Percentiles rank a stretch among this genome's conserved stretches.
These are phyloP conservation scores for Dasypogon diadema DNA, from an alignment of 2,888 invertebrate genomes.

Conservation along the genomic window DNA sequence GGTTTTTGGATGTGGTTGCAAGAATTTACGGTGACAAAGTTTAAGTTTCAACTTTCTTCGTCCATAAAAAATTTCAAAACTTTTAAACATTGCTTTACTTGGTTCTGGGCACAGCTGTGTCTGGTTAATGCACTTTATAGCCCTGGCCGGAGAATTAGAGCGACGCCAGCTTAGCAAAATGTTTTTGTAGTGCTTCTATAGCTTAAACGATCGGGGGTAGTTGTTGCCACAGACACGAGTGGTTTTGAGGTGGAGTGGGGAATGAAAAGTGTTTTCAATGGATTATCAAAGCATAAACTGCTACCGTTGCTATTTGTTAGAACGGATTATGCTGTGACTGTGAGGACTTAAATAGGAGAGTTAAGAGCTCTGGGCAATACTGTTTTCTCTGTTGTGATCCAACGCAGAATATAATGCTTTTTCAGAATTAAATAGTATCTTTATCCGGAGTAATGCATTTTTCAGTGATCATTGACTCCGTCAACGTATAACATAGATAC, in stretches of 20 bases:
- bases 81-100: not conserved
- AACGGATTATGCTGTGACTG: not conserved
- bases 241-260: not conserved
- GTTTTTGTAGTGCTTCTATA: slow-evolving; percentile 1
- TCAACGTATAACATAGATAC: no score
- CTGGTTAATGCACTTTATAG: not conserved
- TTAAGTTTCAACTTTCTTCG: not conserved
- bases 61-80: not conserved
- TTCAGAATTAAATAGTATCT: no score
- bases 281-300: not conserved
- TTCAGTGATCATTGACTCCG: no score
- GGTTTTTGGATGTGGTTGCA: not conserved
- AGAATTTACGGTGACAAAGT: not conserved
- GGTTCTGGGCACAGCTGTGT: not conserved
- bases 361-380: no score
- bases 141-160: not conserved
- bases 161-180: not conserved
- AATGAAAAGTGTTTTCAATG: not conserved
- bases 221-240: no score
- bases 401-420: no score
- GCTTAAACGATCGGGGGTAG: not conserved
- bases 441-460: no score
- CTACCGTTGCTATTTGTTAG: not conserved
- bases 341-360: not conserved
- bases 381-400: no score